Base-by-base conservation (phyloP, 2,113 vertebrate species). In the Actenoides hombroni region DNA sequence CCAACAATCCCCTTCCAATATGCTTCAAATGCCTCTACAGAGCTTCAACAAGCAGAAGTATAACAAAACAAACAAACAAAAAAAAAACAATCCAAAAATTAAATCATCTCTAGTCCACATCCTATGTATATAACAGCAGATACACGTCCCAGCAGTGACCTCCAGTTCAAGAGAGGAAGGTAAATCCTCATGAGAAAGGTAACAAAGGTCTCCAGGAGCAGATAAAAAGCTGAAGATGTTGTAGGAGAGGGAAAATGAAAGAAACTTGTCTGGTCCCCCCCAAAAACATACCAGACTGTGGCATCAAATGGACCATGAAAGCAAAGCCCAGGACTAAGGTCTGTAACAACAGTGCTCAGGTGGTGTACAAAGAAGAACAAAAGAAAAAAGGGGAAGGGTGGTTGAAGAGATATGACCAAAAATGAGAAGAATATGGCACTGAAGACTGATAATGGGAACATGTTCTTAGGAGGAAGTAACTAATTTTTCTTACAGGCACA, bases 181-280 rank as follows among this genome's bases (percentile, higher is more conserved):
- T 77, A 90, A 88, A 86, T 74, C 29, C 33, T 88, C 19, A 16
- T 26, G 33, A 59, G 25, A 83, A 74, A 83, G n/a, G 48, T 3
- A 1, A 39, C 33, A 83, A 80, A 46, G 16, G 37, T 83, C 83
- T 95, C 28, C 1, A 8, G 74, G n/a, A 76, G 69, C 51, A 80
- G 54, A 91, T 65, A n/a, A 94, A 85, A 92, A 93, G n/a, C 63
- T 83, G 61, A 84, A 85, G 63, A 29, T 80, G 63, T 48, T 85
- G 37, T 28, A 80, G 20, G 31, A 83, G 5, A 59, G 11, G 15
- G 37, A 49, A 44, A 9, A 23, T 9, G 39, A 31, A 74, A 10
- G 21, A 88, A 80, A 77, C 11, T 69, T 83, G 11, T 67, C 76
- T 77, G 37, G 33, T 90, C 91, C 42, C 28, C 37, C 69, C 40